Conservation (phyloP, 2,797 vertebrate genomes). For the Eupleurogrammus muticus region DNA sequence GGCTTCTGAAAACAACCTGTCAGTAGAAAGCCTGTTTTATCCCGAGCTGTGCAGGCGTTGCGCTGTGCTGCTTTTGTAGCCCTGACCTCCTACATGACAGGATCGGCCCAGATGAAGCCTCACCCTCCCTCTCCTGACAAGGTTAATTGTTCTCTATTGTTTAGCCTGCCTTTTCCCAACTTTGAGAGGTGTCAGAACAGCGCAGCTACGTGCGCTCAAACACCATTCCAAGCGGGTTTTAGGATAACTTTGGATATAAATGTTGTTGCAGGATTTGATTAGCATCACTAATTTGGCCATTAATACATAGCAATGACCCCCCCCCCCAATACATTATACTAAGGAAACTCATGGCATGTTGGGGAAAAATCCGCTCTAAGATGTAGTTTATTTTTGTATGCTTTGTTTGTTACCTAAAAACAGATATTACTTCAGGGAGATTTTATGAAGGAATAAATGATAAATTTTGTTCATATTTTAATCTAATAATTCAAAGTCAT, state of each 20-base stretch:
- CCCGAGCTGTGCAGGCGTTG: constrained; percentile 50
- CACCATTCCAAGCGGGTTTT: constrained; percentile 23
- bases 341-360: neutral
- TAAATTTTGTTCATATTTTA: neutral
- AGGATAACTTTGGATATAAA: constrained; percentile 47
- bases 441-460: neutral
- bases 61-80: constrained; percentile 70
- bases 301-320: constrained; percentile 10
- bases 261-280: constrained; percentile 44
- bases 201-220: constrained; percentile 38
- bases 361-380: neutral
- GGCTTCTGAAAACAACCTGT: constrained; percentile 82
- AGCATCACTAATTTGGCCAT: constrained; percentile 41
- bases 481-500: neutral
- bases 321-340: neutral
- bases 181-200: constrained; percentile 68
- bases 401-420: neutral
- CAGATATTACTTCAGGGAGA: neutral
- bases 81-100: constrained; percentile 80
- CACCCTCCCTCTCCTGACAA: constrained; percentile 72
- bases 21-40: constrained; percentile 74
- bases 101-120: constrained; percentile 58
- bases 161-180: constrained; percentile 60
- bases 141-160: constrained; percentile 79
- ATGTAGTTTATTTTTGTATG: neutral